Evolutionary conservation across 2,888 invertebrate species (phyloP).

Genomic region (Lasioglossum figueresi): DNA sequence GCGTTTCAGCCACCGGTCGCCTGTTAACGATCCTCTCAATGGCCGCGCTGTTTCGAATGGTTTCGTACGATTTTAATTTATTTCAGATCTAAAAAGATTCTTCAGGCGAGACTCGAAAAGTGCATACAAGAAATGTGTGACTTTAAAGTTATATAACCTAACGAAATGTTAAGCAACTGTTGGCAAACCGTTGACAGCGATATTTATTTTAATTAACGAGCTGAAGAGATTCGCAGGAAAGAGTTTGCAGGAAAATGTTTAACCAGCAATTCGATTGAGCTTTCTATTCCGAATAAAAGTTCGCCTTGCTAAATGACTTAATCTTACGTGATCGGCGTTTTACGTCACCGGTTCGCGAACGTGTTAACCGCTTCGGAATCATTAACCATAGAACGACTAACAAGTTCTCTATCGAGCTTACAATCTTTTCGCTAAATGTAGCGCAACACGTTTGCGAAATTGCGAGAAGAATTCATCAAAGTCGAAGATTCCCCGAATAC

Average conservation of each 20-base stretch:
- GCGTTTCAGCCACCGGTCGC: not conserved
- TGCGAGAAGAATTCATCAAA: not conserved
- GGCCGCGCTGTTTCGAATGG: not conserved
- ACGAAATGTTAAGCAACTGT: not conserved
- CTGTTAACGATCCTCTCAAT: not conserved
- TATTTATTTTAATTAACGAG: not conserved
- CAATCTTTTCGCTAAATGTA: not conserved
- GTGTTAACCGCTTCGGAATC: not conserved
- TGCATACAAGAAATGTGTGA: not conserved
- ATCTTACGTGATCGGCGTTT: not conserved
- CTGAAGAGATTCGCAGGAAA: not conserved
- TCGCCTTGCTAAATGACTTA: conserved; percentile 6
- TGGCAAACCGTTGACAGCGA: not conserved
- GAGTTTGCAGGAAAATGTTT: not conserved
- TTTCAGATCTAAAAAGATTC: no score
- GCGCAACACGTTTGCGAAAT: not conserved
- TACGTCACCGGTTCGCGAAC: not conserved
- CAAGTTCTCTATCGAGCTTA: not conserved
- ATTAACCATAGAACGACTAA: not conserved
- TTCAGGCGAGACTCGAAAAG: not conserved
- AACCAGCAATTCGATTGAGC: not conserved
- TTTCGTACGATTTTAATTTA: no score
- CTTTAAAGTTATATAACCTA: not conserved
- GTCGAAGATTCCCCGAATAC: not conserved
- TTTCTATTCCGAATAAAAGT: not conserved